Evolutionary conservation across 2,888 invertebrate genomes (phyloP), one percentile per base, ranked within the genome.

Genomic region (Limnephilus auricula): DNA sequence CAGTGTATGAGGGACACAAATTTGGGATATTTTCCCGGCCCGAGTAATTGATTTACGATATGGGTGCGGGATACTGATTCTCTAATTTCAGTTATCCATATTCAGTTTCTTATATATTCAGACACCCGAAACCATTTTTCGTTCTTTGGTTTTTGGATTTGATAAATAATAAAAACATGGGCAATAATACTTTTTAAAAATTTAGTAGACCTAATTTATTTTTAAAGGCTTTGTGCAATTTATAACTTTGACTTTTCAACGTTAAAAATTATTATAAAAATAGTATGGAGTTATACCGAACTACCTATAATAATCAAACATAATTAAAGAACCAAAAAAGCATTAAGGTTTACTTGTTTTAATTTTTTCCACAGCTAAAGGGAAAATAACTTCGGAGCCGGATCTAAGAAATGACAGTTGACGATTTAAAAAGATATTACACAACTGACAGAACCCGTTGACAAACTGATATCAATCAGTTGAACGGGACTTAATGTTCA

Each of bases 1-100:
- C 31, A 12, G n/a, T 85, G 13, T 40, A 37, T 82, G 34, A 31
- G 85, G 40, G 85, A n/a, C 85, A 31, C 87, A 87, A 87, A 31
- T 25, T 45, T 78, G 25, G 87, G 87, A 65, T 78, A 50, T 87
- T 87, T 65, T 87, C 65, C 65, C 34, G 32, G 31, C 2, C 13
- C 13, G 30, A 87, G 65, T 65, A 87, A 87, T 87, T 87, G 87
- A 87, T 87, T 87, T 87, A 87, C 87, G 78, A 87, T 87, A 30
- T 32, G 87, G 30, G 85, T 85, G 40, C 30, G 32, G 40, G 85
- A 30, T 34, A 34, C 25, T 30, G 34, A 65, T 65, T 25, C 65
- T 65, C 65, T 65, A 65, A 65, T 65, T 65, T 65, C 65, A n/a
- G 65, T 25, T 65, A 25, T 25, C 25, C 5, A n/a, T 65, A 50